These are phyloP conservation scores for Oscheius sp. DNA, from an alignment of 2,888 invertebrate genomes.

Conservation along the genomic window DNA sequence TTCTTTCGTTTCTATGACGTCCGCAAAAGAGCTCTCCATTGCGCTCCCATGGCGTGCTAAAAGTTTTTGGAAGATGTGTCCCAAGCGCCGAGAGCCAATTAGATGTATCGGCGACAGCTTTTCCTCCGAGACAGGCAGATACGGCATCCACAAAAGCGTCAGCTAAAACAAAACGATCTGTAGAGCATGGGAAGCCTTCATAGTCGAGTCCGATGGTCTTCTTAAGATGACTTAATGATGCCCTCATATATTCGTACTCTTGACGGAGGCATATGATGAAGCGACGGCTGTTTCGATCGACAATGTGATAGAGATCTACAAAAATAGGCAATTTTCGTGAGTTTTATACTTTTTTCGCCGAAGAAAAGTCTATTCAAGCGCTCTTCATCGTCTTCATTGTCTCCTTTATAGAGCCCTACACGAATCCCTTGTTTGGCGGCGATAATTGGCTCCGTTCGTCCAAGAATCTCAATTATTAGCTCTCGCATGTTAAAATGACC, in stretches of 20 bases:
- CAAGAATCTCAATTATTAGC: constrained; percentile 53
- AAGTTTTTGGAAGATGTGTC: constrained; percentile 17
- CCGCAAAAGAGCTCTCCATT: constrained; percentile 34
- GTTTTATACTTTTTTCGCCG: constrained; percentile 22
- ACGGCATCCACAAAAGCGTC: constrained; percentile 59
- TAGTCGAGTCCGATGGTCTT: constrained; percentile 46
- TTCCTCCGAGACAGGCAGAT: constrained; percentile 41
- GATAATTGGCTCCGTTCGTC: constrained; percentile 52
- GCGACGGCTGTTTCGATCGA: constrained; percentile 41
- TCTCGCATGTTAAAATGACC: constrained; percentile 38
- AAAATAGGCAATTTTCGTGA: neutral
- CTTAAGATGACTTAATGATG: constrained; percentile 43
- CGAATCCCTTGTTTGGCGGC: constrained; percentile 51
- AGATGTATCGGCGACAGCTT: constrained; percentile 33
- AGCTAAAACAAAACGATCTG: constrained; percentile 50
- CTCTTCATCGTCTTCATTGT: constrained; percentile 27
- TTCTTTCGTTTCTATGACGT: constrained; percentile 27
- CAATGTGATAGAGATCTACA: constrained; percentile 32
- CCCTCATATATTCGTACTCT: constrained; percentile 45
- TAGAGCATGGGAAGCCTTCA: constrained; percentile 49
- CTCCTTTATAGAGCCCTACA: constrained; percentile 52
- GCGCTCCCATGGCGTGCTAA: constrained; percentile 31
- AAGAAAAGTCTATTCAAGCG: constrained; percentile 14
- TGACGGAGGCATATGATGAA: constrained; percentile 49
- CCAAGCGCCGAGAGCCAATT: constrained; percentile 43